These are phyloP conservation scores for Cryptus armator DNA, from an alignment of 2,888 invertebrate genomes.

Conservation along the genomic window DNA sequence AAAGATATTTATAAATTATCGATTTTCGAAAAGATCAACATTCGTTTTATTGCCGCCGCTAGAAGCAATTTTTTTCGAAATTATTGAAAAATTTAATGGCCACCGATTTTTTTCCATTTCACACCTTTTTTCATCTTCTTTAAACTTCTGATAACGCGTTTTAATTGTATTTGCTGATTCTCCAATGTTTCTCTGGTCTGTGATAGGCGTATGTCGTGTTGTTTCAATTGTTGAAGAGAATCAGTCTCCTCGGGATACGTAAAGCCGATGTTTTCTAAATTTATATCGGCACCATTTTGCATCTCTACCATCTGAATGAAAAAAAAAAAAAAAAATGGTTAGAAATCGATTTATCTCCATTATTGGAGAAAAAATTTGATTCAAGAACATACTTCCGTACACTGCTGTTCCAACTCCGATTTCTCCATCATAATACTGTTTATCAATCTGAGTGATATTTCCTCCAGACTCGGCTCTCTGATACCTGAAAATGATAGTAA, in stretches of 20 bases:
- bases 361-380: not conserved
- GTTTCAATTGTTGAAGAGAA: conserved; percentile 88
- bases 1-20: not conserved
- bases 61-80: too few species aligned
- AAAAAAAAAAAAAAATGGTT: conserved; percentile 27
- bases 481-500: conserved; percentile 71
- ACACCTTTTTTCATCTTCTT: conserved; percentile 83
- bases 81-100: too few species aligned
- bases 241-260: conserved; percentile 88
- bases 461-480: conserved; percentile 89
- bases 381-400: conserved; percentile 84
- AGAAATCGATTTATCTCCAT: not conserved
- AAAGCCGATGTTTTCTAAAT: conserved; percentile 88
- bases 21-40: too few species aligned
- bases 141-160: conserved; percentile 84
- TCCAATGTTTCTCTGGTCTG: conserved; percentile 88
- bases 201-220: conserved; percentile 88
- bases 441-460: conserved; percentile 91
- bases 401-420: conserved; percentile 89
- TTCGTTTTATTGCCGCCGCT: too few species aligned
- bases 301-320: conserved; percentile 88
- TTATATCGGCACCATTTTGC: conserved; percentile 87
- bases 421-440: conserved; percentile 90
- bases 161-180: conserved; percentile 88
- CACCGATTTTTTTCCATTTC: too few species aligned